Evolutionary conservation across 2,797 vertebrate genomes (phyloP), one percentile per base, ranked within the genome.

Genomic region (Enteromius paludinosus): DNA sequence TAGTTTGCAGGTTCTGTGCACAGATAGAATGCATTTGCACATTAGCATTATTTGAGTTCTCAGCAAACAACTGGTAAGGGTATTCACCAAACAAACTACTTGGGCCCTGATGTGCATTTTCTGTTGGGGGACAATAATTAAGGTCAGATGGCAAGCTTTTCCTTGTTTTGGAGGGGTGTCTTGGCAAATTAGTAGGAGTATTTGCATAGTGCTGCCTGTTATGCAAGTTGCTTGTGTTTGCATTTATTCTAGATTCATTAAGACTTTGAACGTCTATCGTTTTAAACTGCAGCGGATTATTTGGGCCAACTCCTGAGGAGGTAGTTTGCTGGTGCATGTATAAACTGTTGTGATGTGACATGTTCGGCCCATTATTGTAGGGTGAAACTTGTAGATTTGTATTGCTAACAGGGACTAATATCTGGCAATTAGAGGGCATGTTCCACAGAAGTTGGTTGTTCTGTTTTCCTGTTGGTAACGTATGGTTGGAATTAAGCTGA

Each of bases 1-100:
- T 62, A 7, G 0, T 15, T 30, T 62, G 61, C 61, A 30, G 14
- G 23, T 66, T 74, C 30, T 88, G 77, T 65, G 74, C 73, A 62
- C 72, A 20, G 23, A 61, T 43, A 65, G 5, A 72, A 72, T 18
- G 5, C 33, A 49, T 18, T 59, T 71, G 71, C 17, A 77, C 4
- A 35, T n/a, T 25, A 12, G 23, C 30, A 43, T 38, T 25, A 14
- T 11, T 23, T 56, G 49, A 62, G 0, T 52, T 77, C 17, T 77
- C 73, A 54, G 72, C 18, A 81, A 11, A 30, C 5, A 69, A 7
- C 33, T 52, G 20, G n/a, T 43, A 30, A 45, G 45, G 28, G 7
- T 15, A 43, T 56, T 28, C 56, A 38, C 30, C 43, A 20, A 41
- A 4, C 17, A 68, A 28, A 74, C 45, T 74, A 35, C 15, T 64